Evolutionary conservation across 1,140 invertebrate species (phyloP).

Genomic region (Platyura marginata): DNA sequence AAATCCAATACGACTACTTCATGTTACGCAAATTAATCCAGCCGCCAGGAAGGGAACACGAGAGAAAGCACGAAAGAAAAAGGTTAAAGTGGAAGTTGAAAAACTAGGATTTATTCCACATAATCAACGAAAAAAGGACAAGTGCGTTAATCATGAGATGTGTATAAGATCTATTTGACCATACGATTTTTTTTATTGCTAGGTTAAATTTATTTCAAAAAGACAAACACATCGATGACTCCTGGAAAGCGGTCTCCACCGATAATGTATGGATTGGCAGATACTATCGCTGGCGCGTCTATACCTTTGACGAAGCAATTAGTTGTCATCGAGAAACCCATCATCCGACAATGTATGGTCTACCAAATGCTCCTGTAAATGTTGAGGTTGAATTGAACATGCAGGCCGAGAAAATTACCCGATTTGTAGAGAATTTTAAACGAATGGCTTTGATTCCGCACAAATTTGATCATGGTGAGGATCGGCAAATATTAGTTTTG

Average conservation of each 20-base stretch:
- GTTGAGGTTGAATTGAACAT: conserved; percentile 55
- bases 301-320: conserved; percentile 51
- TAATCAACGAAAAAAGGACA: conserved; percentile 30
- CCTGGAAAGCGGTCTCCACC: conserved; percentile 28
- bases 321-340: conserved; percentile 51
- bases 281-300: conserved; percentile 39
- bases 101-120: conserved; percentile 46
- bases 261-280: conserved; percentile 48
- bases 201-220: conserved; percentile 16
- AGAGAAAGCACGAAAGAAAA: conserved; percentile 46
- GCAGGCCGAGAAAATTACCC: conserved; percentile 32
- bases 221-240: conserved; percentile 34
- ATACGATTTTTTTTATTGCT: too few relatives aligned
- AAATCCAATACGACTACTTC: conserved; percentile 9
- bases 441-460: conserved; percentile 40
- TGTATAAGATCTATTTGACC: too few relatives aligned
- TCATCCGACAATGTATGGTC: conserved; percentile 55
- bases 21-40: conserved; percentile 26
- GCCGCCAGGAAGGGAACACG: conserved; percentile 60
- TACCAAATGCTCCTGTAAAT: conserved; percentile 39
- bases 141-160: conserved; percentile 16
- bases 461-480: conserved; percentile 39
- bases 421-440: conserved; percentile 39
- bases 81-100: conserved; percentile 46
- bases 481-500: conserved; percentile 47